Evolutionary conservation across 2,888 invertebrate genomes (phyloP), one percentile per base, ranked within the genome.

Genomic region (Sinodicranocentrus sp.): DNA sequence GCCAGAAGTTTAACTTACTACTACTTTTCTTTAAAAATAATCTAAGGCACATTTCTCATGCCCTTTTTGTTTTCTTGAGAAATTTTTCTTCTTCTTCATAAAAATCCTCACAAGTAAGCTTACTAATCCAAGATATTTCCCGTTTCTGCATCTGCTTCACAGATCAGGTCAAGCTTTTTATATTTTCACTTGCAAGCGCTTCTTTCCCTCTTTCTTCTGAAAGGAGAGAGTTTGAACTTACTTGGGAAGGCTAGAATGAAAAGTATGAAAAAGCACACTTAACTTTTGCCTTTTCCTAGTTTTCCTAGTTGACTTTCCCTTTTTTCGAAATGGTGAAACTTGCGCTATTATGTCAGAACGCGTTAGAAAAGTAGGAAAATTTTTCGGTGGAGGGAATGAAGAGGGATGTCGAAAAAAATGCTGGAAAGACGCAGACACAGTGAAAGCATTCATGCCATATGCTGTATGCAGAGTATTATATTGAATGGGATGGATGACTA

Each of bases 311-410:
- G 61, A 61, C 28, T 61, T 61, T 61, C n/a, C 61, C n/a, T 61
- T 28, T 65, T 43, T 65, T 8, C 28, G 43, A 65, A 65, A 65
- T 65, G 65, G 65, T 6, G 44, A 65, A 65, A 65, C 2, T 65
- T 65, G 13, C 43, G 43, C 65, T 65, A 65, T 65, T 65, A 65
- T 65, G 65, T 65, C 43, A 65, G 65, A 43, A 65, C 65, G 65
- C 43, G 65, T 65, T 65, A 43, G 57, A 57, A 28, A 65, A 21
- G 13, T 6, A n/a, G n/a, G 48, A 48, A 48, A 48, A 10, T 48
- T 48, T n/a, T 48, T n/a, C 13, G 48, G 15, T 57, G 3, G 2
- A 57, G 57, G 2, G 13, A 25, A 33, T 28, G 28, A 1, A 26
- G 28, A 28, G 13, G 25, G 26, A 48, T 48, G 10, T 48, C 15